phyloP scores from a whole-genome alignment of 2,113 vertebrate genomes.

The Eolophus roseicapilla region DNA sequence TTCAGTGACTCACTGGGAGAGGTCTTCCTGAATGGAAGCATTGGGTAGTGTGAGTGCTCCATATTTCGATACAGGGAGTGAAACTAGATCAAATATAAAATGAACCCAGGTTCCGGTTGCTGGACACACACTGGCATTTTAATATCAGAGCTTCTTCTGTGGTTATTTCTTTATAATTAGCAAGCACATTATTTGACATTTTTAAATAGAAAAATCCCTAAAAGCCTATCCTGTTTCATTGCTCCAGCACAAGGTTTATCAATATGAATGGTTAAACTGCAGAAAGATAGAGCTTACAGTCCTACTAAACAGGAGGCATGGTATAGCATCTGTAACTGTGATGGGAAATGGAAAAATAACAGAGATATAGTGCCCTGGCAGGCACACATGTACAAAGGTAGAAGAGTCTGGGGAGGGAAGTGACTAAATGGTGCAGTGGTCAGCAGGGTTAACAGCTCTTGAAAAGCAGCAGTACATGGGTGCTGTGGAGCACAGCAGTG shows the following conservation, averaged over 20 bases:
- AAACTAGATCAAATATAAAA: background rate
- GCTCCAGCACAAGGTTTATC: background rate
- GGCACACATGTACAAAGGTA: rapidly evolving
- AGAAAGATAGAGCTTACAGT: background rate
- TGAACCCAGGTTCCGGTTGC: background rate
- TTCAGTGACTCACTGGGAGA: background rate
- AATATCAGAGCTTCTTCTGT: background rate
- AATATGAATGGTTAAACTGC: background rate
- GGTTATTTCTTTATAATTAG: background rate
- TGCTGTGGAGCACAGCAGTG: background rate
- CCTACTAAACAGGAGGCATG: background rate
- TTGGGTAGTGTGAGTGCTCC: background rate
- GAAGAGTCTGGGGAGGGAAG: background rate
- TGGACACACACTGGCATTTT: background rate
- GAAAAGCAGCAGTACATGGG: background rate
- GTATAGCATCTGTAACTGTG: background rate
- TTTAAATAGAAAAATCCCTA: background rate
- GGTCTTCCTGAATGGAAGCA: background rate
- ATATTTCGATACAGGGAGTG: background rate
- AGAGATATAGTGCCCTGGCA: background rate
- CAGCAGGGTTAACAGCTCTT: background rate
- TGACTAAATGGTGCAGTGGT: background rate
- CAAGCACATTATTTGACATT: background rate
- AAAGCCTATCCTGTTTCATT: background rate
- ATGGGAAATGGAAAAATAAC: background rate